Evolutionary conservation across 2,797 vertebrate species (phyloP), one percentile per base, ranked within the genome.

Genomic region (Syngnathus rostellatus): DNA sequence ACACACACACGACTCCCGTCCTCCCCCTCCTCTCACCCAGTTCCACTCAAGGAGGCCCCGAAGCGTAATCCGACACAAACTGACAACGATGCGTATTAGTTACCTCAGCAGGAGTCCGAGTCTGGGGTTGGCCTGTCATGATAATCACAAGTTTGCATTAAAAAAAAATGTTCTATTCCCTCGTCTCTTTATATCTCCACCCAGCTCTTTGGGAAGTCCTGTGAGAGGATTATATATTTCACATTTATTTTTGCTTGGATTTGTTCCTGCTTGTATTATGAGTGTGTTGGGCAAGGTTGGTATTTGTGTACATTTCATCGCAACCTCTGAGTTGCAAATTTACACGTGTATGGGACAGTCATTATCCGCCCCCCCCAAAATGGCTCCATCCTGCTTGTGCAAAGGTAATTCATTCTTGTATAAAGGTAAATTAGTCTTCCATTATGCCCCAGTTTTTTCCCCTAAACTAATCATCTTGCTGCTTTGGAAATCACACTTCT

Each of bases 61-160:
- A 86, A 81, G 83, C 76, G 70, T 87, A 82, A 79, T 77, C 77
- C 82, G 77, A 85, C 75, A 69, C 76, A 85, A 84, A 85, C 78
- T 84, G 86, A 88, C 86, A 84, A 81, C 70, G 75, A 72, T 23
- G 67, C 62, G 68, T 78, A 74, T 86, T 80, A 80, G 73, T 83
- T 83, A 81, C 71, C 76, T 76, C 81, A 71, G 80, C 73, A 65
- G 76, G 78, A 79, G 72, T 68, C 73, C 54, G 57, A 70, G 64
- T 79, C 75, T 72, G 69, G 54, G 58, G 68, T 71, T 64, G 70
- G 68, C 74, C 70, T 85, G 78, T 83, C 84, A 78, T 69, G 62
- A 76, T 78, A 73, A 81, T 83, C 76, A 68, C 57, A 72, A 72
- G 65, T 78, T 77, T 74, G 75, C 65, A 31, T 31, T 31, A 58